Evolutionary conservation across 2,797 vertebrate species (phyloP), one percentile per base, ranked within the genome.

Genomic region (Protosalanx chinensis): DNA sequence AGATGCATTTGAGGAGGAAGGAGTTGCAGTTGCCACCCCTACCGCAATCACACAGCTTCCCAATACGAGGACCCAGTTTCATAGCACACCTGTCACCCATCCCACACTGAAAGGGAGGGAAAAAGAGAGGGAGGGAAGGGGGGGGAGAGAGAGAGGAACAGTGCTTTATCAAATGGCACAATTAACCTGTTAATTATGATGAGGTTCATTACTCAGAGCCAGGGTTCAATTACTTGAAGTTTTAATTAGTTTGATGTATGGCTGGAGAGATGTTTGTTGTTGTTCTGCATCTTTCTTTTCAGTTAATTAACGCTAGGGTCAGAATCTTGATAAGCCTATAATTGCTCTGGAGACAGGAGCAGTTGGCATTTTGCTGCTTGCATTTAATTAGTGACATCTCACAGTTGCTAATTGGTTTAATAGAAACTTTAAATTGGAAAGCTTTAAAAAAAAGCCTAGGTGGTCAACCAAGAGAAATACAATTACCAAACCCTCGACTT

Each of bases 1-100:
- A 94, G 87, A 93, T 89, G 80, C 93, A 94, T 72, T 93, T 94
- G n/a, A 94, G 88, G 70, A 94, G 89, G 84, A 91, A 94, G 1
- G 91, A 91, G 88, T 94, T 94, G 76, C 93, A 94, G 83, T 85
- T 91, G 20, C 87, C 85, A 74, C 91, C 90, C 76, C 90, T 64
- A 61, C 87, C 76, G 59, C 93, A 94, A 86, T 94, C 91, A 18
- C 93, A 94, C 13, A 94, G 88, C 78, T 91, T 91, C 70, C 93
- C 93, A 60, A 93, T 92, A 74, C 92, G 90, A 18, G 93, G 88
- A 12, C 93, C 93, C 3, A 90, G 89, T 81, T 85, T 93, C 91
- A 94, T 86, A 41, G 92, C 92, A 66, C 93, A 94, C 10, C 90
- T 89, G 66, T 90, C 86, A 0, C 92, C 90, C 74, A 91, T 84